Evolutionary conservation across 1,140 invertebrate species (phyloP), one percentile per base, ranked within the genome.

Genomic region (Melitaea cinxia): DNA sequence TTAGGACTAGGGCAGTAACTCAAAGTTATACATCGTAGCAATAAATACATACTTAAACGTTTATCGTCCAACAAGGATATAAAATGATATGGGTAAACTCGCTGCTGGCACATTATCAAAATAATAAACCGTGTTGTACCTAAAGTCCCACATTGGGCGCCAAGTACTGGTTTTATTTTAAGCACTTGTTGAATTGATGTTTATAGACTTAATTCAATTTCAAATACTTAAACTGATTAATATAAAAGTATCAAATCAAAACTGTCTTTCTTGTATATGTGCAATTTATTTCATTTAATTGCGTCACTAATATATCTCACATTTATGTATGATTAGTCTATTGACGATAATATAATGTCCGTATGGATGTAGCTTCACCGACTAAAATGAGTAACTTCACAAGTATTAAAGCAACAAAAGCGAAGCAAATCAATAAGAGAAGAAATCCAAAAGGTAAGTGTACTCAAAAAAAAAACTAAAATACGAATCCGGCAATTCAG

Each of bases 1-100:
- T 56, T n/a, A 56, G 14, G 30, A 56, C 35, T 54, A 54, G 19
- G 30, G 53, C 39, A 56, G 33, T 39, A 56, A 39, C 53, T 24
- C 35, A 9, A 56, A 56, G 35, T 56, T 39, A 15, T 30, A 39
- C 23, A 28, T 39, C 14, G 21, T 37, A 39, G 53, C 53, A 26
- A 10, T 56, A 42, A 56, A 56, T 42, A 56, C 35, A 17, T 24
- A 56, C 15, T 45, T 9, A 45, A 45, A 45, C 0, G 14, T 45
- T 45, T 45, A 45, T 21, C 0, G 39, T 17, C 15, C 39, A 45
- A 45, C 39, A 19, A 45, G 39, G 39, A 45, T 19, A 19, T 45
- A 45, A 45, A 45, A 45, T 17, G 15, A 45, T 45, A 45, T 45
- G 15, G 39, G 6, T 19, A 45, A 21, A 45, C 39, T 12, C 17